Percentiles rank a stretch among this genome's conserved stretches.
Conservation (phyloP, 2,888 invertebrate species). For the Acanthoscelides obtectus region DNA sequence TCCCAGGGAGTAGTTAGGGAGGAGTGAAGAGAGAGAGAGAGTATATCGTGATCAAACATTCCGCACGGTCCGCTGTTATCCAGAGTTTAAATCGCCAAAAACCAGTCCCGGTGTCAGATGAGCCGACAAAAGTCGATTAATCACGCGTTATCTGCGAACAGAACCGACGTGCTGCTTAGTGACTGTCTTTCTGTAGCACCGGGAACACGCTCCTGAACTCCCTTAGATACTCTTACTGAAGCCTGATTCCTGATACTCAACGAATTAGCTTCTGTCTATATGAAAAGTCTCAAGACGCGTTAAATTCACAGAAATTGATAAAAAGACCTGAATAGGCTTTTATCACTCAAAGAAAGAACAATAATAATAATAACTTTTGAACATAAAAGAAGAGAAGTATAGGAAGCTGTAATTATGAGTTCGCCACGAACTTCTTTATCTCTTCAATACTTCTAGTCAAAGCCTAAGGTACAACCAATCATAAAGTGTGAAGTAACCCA, state of each 20-base stretch:
- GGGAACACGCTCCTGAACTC: background rate
- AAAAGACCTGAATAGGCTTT: too few species aligned
- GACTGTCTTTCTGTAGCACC: background rate
- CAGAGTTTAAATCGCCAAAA: conserved; percentile 41
- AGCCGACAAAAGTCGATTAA: conserved; percentile 25
- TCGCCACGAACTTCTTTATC: too few species aligned
- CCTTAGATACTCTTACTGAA: background rate
- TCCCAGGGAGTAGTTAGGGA: background rate
- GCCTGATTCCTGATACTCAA: background rate
- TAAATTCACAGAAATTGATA: too few species aligned
- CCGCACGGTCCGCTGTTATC: conserved; percentile 23
- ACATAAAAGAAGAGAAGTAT: too few species aligned
- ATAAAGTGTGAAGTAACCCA: too few species aligned
- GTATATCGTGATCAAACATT: background rate
- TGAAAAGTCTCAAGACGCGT: too few species aligned
- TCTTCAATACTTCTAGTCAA: too few species aligned
- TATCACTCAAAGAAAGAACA: too few species aligned
- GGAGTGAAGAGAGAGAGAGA: background rate
- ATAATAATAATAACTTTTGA: too few species aligned
- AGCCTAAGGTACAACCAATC: too few species aligned
- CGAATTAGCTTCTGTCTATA: too few species aligned
- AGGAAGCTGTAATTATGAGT: too few species aligned
- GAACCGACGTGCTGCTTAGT: background rate
- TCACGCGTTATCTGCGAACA: background rate
- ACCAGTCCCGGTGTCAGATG: conserved; percentile 42